Evolutionary conservation across 1,140 invertebrate species (phyloP).

Genomic region (Drosophila obscura): DNA sequence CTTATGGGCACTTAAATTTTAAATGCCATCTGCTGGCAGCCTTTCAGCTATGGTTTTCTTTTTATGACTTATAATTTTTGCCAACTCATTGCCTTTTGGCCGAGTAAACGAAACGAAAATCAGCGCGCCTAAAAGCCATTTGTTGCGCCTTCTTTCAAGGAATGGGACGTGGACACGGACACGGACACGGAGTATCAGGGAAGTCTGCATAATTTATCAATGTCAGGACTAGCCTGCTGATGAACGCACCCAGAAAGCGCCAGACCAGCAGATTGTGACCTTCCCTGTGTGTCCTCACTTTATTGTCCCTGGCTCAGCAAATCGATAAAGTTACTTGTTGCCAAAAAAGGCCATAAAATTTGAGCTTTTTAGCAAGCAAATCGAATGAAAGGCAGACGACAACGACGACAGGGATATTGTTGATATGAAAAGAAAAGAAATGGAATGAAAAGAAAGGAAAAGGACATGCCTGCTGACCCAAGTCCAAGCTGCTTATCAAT

Average conservation of each 20-base stretch:
- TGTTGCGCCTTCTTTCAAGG: slow-evolving; percentile 45
- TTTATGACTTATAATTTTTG: slow-evolving; percentile 80
- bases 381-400: slow-evolving; percentile 65
- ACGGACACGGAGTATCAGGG: slow-evolving; percentile 1
- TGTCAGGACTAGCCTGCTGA: slow-evolving; percentile 70
- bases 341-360: slow-evolving; percentile 75
- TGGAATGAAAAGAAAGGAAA: slow-evolving; percentile 25
- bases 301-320: slow-evolving; percentile 30
- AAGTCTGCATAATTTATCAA: slow-evolving; percentile 75
- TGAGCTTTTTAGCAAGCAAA: slow-evolving; percentile 81
- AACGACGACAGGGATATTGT: slow-evolving; percentile 55
- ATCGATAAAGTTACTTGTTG: slow-evolving; percentile 76
- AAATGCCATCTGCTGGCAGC: slow-evolving; percentile 69
- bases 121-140: slow-evolving; percentile 51
- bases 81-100: slow-evolving; percentile 67
- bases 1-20: slow-evolving; percentile 70
- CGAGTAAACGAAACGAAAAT: slow-evolving; percentile 43
- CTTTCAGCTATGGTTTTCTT: slow-evolving; percentile 15
- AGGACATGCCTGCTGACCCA: slow-evolving; percentile 58
- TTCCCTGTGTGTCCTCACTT: neutral
- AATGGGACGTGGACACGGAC: neutral
- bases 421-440: slow-evolving; percentile 58
- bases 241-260: slow-evolving; percentile 64
- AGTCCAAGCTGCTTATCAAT: slow-evolving; percentile 62
- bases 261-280: slow-evolving; percentile 67